phyloP scores from a whole-genome alignment of 2,113 vertebrate species.

The Glareola pratincola region DNA sequence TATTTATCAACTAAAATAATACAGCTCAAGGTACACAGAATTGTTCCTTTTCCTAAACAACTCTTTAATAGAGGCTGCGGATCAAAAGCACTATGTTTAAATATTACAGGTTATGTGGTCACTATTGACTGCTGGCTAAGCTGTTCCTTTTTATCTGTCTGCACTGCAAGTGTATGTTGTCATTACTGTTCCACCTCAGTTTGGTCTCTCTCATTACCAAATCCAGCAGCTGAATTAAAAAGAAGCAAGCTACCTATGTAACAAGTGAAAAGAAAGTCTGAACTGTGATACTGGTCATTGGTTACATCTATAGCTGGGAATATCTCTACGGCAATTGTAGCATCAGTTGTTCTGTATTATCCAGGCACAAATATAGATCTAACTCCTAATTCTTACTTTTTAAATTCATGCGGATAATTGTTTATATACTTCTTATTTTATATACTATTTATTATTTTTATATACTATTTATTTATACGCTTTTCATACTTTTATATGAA shows the following conservation, averaged over 20 bases:
- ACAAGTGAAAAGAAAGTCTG: background rate
- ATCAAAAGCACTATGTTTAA: background rate
- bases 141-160: background rate
- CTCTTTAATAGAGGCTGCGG: background rate
- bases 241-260: background rate
- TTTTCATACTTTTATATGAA: too few relatives aligned
- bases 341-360: background rate
- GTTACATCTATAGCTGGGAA: background rate
- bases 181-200: background rate
- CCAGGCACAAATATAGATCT: background rate
- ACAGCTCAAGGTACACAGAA: background rate
- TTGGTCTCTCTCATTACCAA: background rate
- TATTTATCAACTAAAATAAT: background rate
- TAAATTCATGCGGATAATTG: background rate
- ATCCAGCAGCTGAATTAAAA: background rate
- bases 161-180: background rate
- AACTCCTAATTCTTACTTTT: background rate
- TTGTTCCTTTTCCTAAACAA: background rate
- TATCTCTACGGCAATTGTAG: fast-evolving
- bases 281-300: background rate
- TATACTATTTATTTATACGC: too few relatives aligned
- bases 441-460: too few relatives aligned
- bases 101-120: background rate
- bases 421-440: too few relatives aligned
- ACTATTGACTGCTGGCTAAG: background rate